Base-by-base conservation (phyloP, 2,797 vertebrate genomes). In the Saxicola maurus region DNA sequence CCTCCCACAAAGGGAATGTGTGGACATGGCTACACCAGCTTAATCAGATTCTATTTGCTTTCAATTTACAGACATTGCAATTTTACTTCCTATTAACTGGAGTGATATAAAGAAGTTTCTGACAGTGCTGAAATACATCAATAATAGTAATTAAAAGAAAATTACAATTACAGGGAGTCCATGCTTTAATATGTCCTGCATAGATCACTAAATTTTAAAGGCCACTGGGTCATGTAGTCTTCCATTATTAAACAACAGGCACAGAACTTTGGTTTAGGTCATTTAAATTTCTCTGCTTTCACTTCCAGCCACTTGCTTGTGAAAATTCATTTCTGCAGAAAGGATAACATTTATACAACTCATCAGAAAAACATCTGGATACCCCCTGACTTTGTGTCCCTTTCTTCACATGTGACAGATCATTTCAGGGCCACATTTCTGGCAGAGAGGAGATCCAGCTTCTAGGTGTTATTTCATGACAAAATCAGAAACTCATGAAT, bases 271-370 rank as follows among this genome's bases (percentile, higher is more conserved):
- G 65, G 27, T 74, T 77, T 55, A 77, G 57, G 31, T 53, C 25
- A 30, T 84, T 91, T 87, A 35, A 61, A 77, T 87, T 55, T 89
- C 15, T 72, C 75, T 86, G 68, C 86, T 92, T 94, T 68, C 53
- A 20, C 8, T 90, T 90, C 28, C 65, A 92, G 57, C 16, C 17
- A 46, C 0, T 46, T 23, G 52, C 21, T 86, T 56, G 14, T 2
- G 3, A 82, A 84, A 76, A 74, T 30, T 65, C n/a, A 51, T 48
- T 61, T 74, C 72, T 86, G 61, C 24, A 88, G 28, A 74, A 71
- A 59, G 42, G 30, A 73, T 43, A 13, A n/a, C 27, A 17, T 79
- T 69, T 11, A 49, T 12, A 49, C 52, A 81, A 60, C 12, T 86
- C 17, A 56, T 86, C 37, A 87, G 59, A 76, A 86, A 82, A 42